phyloP scores from a whole-genome alignment of 2,888 invertebrate genomes.

The Erannis defoliaria region DNA sequence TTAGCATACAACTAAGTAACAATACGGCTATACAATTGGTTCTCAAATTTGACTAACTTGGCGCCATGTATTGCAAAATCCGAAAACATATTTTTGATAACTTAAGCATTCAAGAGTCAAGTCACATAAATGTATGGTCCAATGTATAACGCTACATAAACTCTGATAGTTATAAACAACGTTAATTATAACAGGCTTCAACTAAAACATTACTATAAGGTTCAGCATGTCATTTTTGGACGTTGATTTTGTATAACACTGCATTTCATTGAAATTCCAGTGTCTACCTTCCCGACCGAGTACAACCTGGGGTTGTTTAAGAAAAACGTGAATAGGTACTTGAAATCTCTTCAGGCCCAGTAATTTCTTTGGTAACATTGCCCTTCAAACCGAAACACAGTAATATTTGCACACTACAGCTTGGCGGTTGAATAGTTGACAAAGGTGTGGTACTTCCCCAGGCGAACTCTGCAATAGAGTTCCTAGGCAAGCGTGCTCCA shows the following conservation, averaged over 20 bases:
- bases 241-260: background rate
- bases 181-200: background rate
- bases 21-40: background rate
- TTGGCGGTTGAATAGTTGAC: too few relatives aligned
- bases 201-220: background rate
- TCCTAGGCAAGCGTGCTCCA: too few relatives aligned
- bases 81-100: background rate
- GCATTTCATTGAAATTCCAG: too few relatives aligned
- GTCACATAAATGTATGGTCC: background rate
- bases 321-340: too few relatives aligned
- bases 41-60: background rate
- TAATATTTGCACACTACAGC: too few relatives aligned
- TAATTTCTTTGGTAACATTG: too few relatives aligned
- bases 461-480: too few relatives aligned
- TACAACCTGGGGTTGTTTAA: too few relatives aligned
- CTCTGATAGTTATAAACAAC: background rate
- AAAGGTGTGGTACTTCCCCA: too few relatives aligned
- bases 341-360: too few relatives aligned
- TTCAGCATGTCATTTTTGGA: background rate
- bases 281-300: too few relatives aligned
- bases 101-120: background rate
- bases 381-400: too few relatives aligned
- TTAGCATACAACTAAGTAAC: background rate
- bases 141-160: background rate
- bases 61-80: conserved; percentile 1